Conservation (phyloP, 2,888 invertebrate genomes). For the Morinoia aosen region DNA sequence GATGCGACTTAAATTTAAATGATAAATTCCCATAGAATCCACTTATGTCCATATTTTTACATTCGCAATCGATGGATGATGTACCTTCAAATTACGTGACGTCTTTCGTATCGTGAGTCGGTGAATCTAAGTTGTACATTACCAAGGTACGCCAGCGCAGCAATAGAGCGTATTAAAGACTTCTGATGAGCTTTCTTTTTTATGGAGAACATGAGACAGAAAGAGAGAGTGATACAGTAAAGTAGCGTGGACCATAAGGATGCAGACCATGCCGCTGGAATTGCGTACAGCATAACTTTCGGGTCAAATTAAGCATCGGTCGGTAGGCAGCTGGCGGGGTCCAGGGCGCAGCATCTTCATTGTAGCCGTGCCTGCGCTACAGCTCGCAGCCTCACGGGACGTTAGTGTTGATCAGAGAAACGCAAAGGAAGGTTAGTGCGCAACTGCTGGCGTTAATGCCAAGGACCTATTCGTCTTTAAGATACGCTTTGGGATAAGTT, state of each 20-base stretch:
- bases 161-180: not conserved
- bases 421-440: not conserved
- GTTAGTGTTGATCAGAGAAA: not conserved
- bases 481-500: not conserved
- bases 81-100: no score
- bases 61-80: no score
- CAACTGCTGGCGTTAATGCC: not conserved
- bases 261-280: not conserved
- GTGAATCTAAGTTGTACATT: no score
- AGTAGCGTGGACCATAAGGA: not conserved
- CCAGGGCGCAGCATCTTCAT: not conserved
- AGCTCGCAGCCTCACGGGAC: not conserved
- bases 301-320: not conserved
- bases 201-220: not conserved
- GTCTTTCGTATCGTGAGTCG: no score
- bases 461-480: not conserved
- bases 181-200: not conserved
- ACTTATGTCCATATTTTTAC: no score
- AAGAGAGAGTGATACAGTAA: not conserved
- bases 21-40: no score
- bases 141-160: not conserved
- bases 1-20: no score
- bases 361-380: not conserved
- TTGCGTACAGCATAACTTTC: not conserved
- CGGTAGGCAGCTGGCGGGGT: not conserved